Base-by-base conservation (phyloP, 2,113 vertebrate species). In the Turdus rufiventris region DNA sequence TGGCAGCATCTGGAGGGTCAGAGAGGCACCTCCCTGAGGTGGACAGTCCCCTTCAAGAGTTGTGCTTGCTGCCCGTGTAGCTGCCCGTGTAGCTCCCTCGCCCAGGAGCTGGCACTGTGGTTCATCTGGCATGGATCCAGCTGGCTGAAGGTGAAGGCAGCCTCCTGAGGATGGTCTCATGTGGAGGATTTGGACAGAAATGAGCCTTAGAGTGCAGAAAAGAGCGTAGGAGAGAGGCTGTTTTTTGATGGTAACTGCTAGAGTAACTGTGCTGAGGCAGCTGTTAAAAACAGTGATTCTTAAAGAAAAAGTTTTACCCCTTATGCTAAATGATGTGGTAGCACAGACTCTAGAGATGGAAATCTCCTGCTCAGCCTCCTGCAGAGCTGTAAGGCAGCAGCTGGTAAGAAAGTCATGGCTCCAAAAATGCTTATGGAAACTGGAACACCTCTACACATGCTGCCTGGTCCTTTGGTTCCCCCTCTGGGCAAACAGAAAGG, bases 261-360 rank as follows among this genome's bases (percentile, higher is more conserved):
- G 54, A 0, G 0, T 47, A 51, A 62, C 18, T 14, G 21, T 72
- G 47, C 63, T 87, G 73, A 94, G 77, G 42, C 57, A 87, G 68
- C 85, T 87, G 56, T 84, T 87, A 36, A 57, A 77, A 83, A 53
- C 50, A 33, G 40, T 5, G 56, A 57, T 70, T 54, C 47, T 84
- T 43, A 57, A 65, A 76, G 75, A 76, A 36, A 11, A 77, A 58
- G 31, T 73, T 93, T 85, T 90, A 66, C 47, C 47, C 33, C 50
- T 92, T 73, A 21, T 0, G 6, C 29, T 63, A 62, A 86, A 66
- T 0, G 5, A 33, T 0, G 0, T 71, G 56, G 56, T 34, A 58
- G 56, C 56, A 67, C 23, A 58, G 21, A 34, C 42, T 65, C n/a
- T 26, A 29, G 75, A 65, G 63, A 42, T 38, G 43, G 65, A 91